A percentile compares a stretch with the other conserved stretches of the same genome.
phyloP scores from a whole-genome alignment of 2,113 vertebrate species.

The Syngnathus typhle region DNA sequence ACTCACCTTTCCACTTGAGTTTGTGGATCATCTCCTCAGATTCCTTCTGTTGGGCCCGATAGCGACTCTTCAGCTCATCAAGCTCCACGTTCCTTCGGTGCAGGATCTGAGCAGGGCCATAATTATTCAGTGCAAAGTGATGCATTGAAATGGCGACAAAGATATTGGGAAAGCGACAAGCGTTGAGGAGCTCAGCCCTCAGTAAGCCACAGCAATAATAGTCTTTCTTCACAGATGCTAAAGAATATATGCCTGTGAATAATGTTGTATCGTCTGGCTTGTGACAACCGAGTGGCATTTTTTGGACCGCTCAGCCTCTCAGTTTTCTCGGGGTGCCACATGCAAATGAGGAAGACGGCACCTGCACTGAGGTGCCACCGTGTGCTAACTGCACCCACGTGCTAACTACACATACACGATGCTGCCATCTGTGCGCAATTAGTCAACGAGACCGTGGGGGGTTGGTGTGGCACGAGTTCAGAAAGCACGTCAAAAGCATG shows the following conservation, averaged over 20 bases:
- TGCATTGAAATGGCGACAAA: neutral
- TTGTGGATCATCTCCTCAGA: constrained; percentile 78
- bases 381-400: constrained; percentile 7
- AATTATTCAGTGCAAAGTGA: neutral
- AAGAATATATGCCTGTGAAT: too few relatives aligned
- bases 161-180: neutral
- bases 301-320: too few relatives aligned
- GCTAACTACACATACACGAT: constrained; percentile 45
- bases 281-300: neutral
- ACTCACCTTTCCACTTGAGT: constrained; percentile 90
- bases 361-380: constrained; percentile 44
- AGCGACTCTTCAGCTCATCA: constrained; percentile 79
- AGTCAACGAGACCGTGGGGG: constrained; percentile 49
- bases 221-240: too few relatives aligned
- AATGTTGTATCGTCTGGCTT: neutral
- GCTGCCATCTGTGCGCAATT: constrained; percentile 61
- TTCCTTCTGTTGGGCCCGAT: constrained; percentile 80
- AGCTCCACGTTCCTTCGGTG: constrained; percentile 89
- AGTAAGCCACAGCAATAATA: too few relatives aligned
- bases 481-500: constrained; percentile 9
- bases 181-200: too few relatives aligned
- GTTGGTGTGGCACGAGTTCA: constrained; percentile 19
- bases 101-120: constrained; percentile 77
- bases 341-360: constrained; percentile 41
- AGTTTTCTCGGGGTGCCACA: constrained; percentile 11